Percentiles rank a stretch among this genome's conserved stretches.
Evolutionary conservation across 92 coral and sea anemone genomes (phyloP).

Genomic region (Scolanthus callimorphus): DNA sequence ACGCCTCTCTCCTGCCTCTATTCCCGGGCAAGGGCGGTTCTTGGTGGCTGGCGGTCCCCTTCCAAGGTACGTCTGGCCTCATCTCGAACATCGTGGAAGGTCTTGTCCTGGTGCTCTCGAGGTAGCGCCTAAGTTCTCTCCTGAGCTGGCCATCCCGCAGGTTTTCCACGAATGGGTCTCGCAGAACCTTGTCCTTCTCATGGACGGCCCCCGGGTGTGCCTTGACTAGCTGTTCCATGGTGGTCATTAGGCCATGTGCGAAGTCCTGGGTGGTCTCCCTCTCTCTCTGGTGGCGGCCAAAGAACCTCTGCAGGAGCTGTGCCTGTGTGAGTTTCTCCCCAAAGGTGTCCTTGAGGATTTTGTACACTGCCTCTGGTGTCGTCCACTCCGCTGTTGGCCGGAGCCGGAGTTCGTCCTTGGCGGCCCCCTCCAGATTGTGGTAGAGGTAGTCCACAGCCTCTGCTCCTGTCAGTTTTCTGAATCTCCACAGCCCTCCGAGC

Average conservation of each 20-base stretch:
- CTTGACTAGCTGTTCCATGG: conserved; percentile 3
- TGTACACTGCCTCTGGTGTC: too few species aligned
- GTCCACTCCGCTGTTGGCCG: too few species aligned
- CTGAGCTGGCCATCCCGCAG: conserved; percentile 17
- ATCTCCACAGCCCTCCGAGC: too few species aligned
- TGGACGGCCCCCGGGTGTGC: not conserved
- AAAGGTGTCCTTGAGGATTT: too few species aligned
- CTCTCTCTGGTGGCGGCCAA: too few species aligned
- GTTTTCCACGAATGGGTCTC: conserved; percentile 20
- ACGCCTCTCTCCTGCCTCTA: not conserved
- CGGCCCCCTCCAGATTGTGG: too few species aligned
- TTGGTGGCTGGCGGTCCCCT: not conserved
- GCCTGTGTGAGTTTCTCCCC: too few species aligned
- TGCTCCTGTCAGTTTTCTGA: too few species aligned
- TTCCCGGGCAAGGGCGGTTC: too few species aligned
- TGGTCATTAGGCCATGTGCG: conserved; percentile 24
- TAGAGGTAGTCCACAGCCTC: too few species aligned
- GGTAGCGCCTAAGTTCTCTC: conserved; percentile 10
- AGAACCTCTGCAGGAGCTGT: too few species aligned
- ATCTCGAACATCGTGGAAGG: not conserved
- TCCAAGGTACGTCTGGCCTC: not conserved
- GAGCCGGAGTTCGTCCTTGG: too few species aligned
- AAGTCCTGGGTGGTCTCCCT: conserved; percentile 33
- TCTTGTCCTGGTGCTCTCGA: not conserved
- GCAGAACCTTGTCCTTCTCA: conserved; percentile 5